Conservation (phyloP, 2,888 invertebrate species). For the Abrostola tripartita region DNA sequence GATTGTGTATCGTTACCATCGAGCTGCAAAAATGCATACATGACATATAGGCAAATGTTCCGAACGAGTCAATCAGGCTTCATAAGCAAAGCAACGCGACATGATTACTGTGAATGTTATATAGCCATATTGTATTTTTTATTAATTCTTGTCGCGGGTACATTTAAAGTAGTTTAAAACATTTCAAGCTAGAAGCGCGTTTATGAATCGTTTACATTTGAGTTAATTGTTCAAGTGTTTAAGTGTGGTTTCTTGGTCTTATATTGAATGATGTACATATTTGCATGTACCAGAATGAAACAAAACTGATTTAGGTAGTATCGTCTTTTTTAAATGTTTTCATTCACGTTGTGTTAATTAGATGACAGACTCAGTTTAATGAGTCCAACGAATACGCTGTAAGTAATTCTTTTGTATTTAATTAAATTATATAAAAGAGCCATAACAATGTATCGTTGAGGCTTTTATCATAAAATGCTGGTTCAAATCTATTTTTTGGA, state of each 20-base stretch:
- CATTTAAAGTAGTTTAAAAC: background rate
- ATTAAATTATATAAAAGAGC: background rate
- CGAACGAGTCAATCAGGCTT: constrained; percentile 67
- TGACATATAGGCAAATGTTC: constrained; percentile 72
- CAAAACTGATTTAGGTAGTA: no score
- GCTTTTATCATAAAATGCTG: background rate
- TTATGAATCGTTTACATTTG: constrained; percentile 8
- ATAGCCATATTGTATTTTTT: constrained; percentile 25
- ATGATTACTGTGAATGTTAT: constrained; percentile 36
- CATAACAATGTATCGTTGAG: background rate
- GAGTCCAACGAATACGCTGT: no score
- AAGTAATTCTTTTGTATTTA: no score
- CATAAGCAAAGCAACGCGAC: constrained; percentile 63
- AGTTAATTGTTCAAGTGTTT: background rate
- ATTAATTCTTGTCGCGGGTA: constrained; percentile 24
- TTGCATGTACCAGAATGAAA: no score
- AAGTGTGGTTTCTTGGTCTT: background rate
- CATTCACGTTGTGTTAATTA: no score
- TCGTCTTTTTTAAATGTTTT: no score
- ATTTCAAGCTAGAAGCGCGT: constrained; percentile 34
- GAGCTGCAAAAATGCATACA: constrained; percentile 88
- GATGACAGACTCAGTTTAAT: no score
- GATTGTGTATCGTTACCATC: constrained; percentile 87
- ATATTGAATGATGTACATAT: constrained; percentile 6
- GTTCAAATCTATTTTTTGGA: background rate